Base-by-base conservation (phyloP, 2,797 vertebrate genomes). In the Syndactyla subalaris region DNA sequence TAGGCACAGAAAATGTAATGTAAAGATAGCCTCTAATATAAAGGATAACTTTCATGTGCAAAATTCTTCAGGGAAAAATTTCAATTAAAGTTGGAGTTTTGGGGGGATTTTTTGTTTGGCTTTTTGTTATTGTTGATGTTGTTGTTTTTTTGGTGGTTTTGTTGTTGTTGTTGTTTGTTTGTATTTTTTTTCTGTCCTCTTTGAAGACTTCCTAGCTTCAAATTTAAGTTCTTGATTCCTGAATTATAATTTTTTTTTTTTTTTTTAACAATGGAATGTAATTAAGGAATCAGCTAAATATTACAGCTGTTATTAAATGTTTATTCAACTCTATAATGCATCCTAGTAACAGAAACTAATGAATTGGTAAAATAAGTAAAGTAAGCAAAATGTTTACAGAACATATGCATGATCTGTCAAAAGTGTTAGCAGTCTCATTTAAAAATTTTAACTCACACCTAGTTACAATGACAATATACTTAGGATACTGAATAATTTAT, bases 401-500 rank as follows among this genome's bases (percentile, higher is more conserved):
- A 79, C 20, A 67, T 79, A 72, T 49, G 19, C 63, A 77, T 73
- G 77, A 93, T 57, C 65, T 91, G 75, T 93, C 85, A 72, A 88
- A 96, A 82, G 41, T 59, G 17, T 23, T 67, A 74, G 84, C 24
- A 85, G 75, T 65, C 23, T 89, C 79, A 95, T 91, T 89, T 88
- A 79, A 96, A 89, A 59, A 73, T 81, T 72, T 91, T 66, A 84
- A 75, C 73, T 88, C 73, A 89, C 73, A 93, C 39, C 48, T 91
- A 48, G 39, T 91, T 79, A 78, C 95, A 92, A 70, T 83, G 93
- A 86, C 65, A 94, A 92, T 88, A 88, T 82, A 85, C 41, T 92
- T 89, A 85, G 9, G 39, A 91, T 89, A 78, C 73, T 94, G 93
- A 94, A 96, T 93, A 95, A 96, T 96, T 94, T 93, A 93, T 89